Percentiles rank a stretch among this genome's conserved stretches.
These are phyloP conservation scores for Tetropium fuscum DNA, from an alignment of 2,888 invertebrate genomes.

Conservation along the genomic window DNA sequence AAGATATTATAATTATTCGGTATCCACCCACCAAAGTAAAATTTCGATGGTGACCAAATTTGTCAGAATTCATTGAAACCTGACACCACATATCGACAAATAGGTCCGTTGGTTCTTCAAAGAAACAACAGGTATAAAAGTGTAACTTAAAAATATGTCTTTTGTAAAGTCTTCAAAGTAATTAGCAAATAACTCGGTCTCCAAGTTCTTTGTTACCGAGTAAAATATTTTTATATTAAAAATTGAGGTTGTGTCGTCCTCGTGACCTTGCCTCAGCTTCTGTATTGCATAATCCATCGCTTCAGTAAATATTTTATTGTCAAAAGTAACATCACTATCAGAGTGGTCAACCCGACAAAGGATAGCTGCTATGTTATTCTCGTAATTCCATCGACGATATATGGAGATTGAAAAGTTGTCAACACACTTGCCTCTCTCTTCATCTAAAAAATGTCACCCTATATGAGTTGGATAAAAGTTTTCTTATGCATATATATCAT, in stretches of 20 bases:
- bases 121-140: constrained; percentile 82
- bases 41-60: background rate
- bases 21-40: background rate
- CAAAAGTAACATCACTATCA: constrained; percentile 41
- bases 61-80: constrained; percentile 71
- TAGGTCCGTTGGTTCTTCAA: constrained; percentile 86
- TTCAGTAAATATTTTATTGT: constrained; percentile 68
- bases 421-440: constrained; percentile 90
- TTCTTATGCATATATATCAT: background rate
- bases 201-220: constrained; percentile 72
- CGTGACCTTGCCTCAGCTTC: constrained; percentile 69
- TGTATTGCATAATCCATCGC: constrained; percentile 68
- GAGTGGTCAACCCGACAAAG: constrained; percentile 79
- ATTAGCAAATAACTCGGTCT: constrained; percentile 63
- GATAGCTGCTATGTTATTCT: constrained; percentile 87
- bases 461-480: too few relatives aligned
- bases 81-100: constrained; percentile 84
- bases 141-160: constrained; percentile 72
- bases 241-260: constrained; percentile 70
- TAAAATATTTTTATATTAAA: constrained; percentile 84
- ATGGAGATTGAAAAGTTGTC: constrained; percentile 86
- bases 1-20: too few relatives aligned
- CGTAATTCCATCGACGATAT: constrained; percentile 89
- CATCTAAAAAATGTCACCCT: constrained; percentile 74
- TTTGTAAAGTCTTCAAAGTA: constrained; percentile 67